A percentile compares a stretch with the other conserved stretches of the same genome.
These are phyloP conservation scores for Agriopis marginaria DNA, from an alignment of 2,888 invertebrate genomes.

Conservation along the genomic window DNA sequence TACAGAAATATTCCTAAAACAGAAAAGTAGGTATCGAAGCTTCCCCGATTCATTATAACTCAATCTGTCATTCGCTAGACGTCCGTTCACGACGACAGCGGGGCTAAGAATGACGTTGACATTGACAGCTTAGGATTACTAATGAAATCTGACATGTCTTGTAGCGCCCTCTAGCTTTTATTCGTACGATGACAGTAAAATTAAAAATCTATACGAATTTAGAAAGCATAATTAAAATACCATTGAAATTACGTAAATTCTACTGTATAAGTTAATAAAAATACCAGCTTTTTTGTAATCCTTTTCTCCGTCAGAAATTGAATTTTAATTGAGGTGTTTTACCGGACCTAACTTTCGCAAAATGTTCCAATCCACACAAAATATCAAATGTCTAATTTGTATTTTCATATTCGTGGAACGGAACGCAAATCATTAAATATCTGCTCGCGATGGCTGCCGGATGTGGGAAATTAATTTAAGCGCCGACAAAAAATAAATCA, in stretches of 20 bases:
- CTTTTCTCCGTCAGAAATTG: background rate
- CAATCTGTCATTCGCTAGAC: slow-evolving; percentile 55
- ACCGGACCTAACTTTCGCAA: slow-evolving; percentile 1
- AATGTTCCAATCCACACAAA: slow-evolving; percentile 31
- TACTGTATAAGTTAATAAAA: background rate
- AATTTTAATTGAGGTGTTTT: background rate
- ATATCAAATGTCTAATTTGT: slow-evolving; percentile 22
- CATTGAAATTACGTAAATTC: background rate
- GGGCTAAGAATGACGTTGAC: slow-evolving; percentile 65
- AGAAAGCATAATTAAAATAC: background rate
- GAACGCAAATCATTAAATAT: slow-evolving; percentile 65
- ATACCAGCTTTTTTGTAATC: background rate
- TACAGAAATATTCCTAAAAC: background rate
- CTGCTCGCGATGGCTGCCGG: slow-evolving; percentile 72
- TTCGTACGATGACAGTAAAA: slow-evolving; percentile 51
- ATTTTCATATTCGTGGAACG: slow-evolving; percentile 24
- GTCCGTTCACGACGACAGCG: slow-evolving; percentile 26
- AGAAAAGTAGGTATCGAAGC: slow-evolving; percentile 40
- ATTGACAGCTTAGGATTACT: slow-evolving; percentile 64
- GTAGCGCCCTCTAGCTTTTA: slow-evolving; percentile 56
- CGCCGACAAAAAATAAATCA: slow-evolving; percentile 71
- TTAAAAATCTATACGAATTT: background rate
- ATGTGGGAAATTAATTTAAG: slow-evolving; percentile 74
- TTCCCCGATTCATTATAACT: slow-evolving; percentile 52
- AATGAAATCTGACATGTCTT: slow-evolving; percentile 62